A percentile compares a stretch with the other conserved stretches of the same genome.
Evolutionary conservation across 1,140 invertebrate genomes (phyloP).

Genomic region (Polypedilum pembai): DNA sequence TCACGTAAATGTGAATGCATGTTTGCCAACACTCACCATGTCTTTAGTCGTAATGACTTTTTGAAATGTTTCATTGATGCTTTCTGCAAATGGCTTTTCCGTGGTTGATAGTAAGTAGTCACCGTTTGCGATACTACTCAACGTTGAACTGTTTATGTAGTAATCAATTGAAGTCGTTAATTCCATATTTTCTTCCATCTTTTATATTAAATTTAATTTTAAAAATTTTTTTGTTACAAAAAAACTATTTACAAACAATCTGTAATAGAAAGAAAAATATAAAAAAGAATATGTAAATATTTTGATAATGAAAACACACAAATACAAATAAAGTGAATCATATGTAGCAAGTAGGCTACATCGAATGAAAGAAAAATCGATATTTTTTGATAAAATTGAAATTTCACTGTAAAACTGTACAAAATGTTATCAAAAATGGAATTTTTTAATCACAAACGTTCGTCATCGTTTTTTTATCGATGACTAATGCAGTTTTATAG

Average conservation of each 20-base stretch:
- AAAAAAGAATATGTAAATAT: neutral
- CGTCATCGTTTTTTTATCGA: neutral
- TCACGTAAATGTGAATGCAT: neutral
- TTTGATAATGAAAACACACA: neutral
- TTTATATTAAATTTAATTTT: neutral
- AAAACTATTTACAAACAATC: constrained; percentile 19
- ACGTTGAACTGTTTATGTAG: neutral
- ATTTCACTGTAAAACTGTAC: neutral
- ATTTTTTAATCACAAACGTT: neutral
- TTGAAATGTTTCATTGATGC: constrained; percentile 20
- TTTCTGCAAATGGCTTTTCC: neutral
- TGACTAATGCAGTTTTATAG: neutral
- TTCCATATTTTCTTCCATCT: neutral
- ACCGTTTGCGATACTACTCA: neutral
- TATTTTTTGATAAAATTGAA: constrained; percentile 1
- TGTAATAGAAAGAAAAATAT: neutral
- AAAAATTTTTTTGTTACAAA: constrained; percentile 9
- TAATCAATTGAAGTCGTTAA: neutral
- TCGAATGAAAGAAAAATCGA: constrained; percentile 1
- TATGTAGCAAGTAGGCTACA: neutral
- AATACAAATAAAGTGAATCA: neutral
- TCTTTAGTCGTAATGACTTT: constrained; percentile 13
- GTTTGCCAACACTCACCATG: neutral
- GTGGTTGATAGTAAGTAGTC: neutral
- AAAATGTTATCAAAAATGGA: constrained; percentile 1